Base-by-base conservation (phyloP, 37 sponge, comb jelly and placozoan species). In the Chondrosia reniformis region DNA sequence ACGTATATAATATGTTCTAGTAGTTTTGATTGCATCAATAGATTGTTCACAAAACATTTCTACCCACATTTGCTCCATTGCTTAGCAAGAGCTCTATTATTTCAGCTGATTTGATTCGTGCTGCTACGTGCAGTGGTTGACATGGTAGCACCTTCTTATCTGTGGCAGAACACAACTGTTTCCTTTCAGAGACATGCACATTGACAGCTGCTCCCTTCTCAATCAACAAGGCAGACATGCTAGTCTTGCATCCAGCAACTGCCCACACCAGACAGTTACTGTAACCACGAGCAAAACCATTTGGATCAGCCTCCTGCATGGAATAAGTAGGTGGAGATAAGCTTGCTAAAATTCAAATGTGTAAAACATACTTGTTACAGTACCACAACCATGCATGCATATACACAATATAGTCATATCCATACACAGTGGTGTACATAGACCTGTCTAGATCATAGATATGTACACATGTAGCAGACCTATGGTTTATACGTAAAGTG, bases 121-220 rank as follows among this genome's bases (percentile, higher is more conserved):
- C 83, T 10, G 90, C 93, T 3, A 62, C 85, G 25, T 82, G 89
- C 27, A 92, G 77, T 4, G 87, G 80, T 10, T 76, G 80, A 13
- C 2, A 39, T 19, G 72, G 72, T 1, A 69, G 25, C 36, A 69
- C 21, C 12, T 24, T 8, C 43, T 24, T 69, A 25, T 39, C 43
- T 7, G 12, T 49, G 54, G 12, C 54, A 12, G 17, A 17, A 49
- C 15, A 49, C 12, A 17, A 49, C 12, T 12, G 54, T 12, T 49
- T 49, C 15, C 17, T 17, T 17, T 49, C 15, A 49, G 58, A 8
- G 27, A 2, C 3, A 56, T 6, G 3, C 58, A 56, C 25, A 22
- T 69, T 13, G 6, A 69, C 12, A 25, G 39, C 24, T 24, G 72
- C 72, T 40, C 72, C 72, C 42, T 6, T 69, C 25, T 21, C 4